phyloP scores from a whole-genome alignment of 2,888 invertebrate genomes.

The Eupithecia insigniata region DNA sequence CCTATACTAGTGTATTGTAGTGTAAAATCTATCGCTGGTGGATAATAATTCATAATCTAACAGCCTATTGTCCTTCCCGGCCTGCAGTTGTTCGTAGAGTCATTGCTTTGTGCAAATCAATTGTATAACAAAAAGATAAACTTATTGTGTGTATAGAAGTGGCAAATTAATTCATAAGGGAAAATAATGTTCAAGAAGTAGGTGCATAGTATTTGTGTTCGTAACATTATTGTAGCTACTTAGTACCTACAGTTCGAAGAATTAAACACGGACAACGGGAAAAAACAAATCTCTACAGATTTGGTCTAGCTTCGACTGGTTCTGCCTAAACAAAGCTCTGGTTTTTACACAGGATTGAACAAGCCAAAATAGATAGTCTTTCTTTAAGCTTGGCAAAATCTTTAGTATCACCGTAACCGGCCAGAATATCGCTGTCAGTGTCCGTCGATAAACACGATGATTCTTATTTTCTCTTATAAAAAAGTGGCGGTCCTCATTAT shows the following conservation, averaged over 20 bases:
- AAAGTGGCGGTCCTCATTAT: slow-evolving; percentile 16
- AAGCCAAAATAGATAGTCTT: not conserved
- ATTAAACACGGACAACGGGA: not conserved
- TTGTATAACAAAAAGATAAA: slow-evolving; percentile 27
- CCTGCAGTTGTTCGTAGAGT: slow-evolving; percentile 11
- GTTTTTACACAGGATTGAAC: not conserved
- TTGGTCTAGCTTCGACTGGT: not conserved
- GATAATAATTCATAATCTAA: slow-evolving; percentile 23
- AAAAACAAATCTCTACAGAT: not conserved
- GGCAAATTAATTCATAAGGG: not conserved
- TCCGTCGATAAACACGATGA: slow-evolving; percentile 19
- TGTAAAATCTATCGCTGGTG: slow-evolving; percentile 26
- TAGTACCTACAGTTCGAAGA: not conserved
- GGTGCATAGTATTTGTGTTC: not conserved
- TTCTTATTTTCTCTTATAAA: slow-evolving; percentile 30
- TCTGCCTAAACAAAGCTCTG: not conserved
- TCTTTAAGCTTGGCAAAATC: not conserved
- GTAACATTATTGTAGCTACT: not conserved
- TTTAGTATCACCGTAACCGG: not conserved
- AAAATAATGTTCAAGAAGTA: not conserved
- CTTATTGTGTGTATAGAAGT: not conserved
- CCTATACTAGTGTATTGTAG: slow-evolving; percentile 2
- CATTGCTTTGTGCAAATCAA: slow-evolving; percentile 40
- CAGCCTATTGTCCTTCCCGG: slow-evolving; percentile 36
- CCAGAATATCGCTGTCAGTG: slow-evolving; percentile 12